These are phyloP conservation scores for Thaumetopoea pityocampa DNA, from an alignment of 1,140 invertebrate genomes.

Conservation along the genomic window DNA sequence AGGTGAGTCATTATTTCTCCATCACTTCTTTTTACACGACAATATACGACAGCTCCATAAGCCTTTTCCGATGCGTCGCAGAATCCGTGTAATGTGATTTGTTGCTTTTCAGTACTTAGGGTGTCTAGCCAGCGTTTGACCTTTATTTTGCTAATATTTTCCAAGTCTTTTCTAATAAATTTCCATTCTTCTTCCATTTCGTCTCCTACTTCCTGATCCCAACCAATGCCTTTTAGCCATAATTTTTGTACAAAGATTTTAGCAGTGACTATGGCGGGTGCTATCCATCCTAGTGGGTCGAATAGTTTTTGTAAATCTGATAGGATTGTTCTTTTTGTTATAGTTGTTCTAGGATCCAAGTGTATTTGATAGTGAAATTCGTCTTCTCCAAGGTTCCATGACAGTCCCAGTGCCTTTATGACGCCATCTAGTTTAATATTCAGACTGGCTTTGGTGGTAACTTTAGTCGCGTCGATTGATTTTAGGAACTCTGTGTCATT, in stretches of 20 bases:
- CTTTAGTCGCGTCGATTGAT: slow-evolving; percentile 4
- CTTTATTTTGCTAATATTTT: slow-evolving; percentile 24
- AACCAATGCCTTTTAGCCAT: slow-evolving; percentile 34
- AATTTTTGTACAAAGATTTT: slow-evolving; percentile 47
- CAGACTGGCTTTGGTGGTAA: slow-evolving; percentile 7
- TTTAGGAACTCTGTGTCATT: slow-evolving; percentile 25
- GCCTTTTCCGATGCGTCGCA: slow-evolving; percentile 30
- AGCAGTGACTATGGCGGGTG: slow-evolving; percentile 31
- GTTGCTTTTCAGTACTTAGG: slow-evolving; percentile 5
- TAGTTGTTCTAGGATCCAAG: slow-evolving; percentile 8
- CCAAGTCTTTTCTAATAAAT: slow-evolving; percentile 21
- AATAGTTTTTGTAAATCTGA: slow-evolving; percentile 35
- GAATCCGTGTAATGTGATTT: slow-evolving; percentile 38
- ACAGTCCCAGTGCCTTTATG: slow-evolving; percentile 26
- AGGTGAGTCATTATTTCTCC: slow-evolving; percentile 11
- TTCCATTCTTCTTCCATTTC: slow-evolving; percentile 29
- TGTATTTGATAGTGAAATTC: slow-evolving; percentile 24
- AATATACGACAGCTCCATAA: slow-evolving; percentile 30
- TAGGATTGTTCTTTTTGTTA: slow-evolving; percentile 37
- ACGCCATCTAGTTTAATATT: slow-evolving; percentile 18
- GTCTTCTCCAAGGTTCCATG: slow-evolving; percentile 29
- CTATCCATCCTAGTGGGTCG: slow-evolving; percentile 46
- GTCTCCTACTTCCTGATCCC: slow-evolving; percentile 36
- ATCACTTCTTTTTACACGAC: slow-evolving; percentile 11
- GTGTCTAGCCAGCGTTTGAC: slow-evolving; percentile 29